Percentiles rank a stretch among this genome's conserved stretches.
These are phyloP conservation scores for Erythrocercus mccallii DNA, from an alignment of 2,113 vertebrate genomes.

Conservation along the genomic window DNA sequence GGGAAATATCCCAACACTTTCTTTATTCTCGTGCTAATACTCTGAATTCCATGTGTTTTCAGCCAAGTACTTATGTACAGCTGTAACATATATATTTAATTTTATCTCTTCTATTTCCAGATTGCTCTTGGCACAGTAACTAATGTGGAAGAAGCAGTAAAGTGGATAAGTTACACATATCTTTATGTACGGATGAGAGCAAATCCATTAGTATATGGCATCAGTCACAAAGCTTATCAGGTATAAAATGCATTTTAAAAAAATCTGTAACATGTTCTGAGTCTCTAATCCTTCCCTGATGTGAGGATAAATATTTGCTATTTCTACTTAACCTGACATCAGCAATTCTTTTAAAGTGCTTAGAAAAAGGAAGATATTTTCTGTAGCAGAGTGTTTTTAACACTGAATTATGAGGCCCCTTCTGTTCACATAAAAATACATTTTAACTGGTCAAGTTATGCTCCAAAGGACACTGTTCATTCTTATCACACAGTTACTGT, in stretches of 20 bases:
- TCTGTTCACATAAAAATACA: neutral
- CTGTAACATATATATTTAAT: conserved; percentile 42
- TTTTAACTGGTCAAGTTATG: neutral
- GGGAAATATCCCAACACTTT: neutral
- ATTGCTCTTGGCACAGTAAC: conserved; percentile 94
- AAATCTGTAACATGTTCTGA: conserved; percentile 36
- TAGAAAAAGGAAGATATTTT: conserved; percentile 48
- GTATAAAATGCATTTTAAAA: conserved; percentile 74
- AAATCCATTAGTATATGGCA: conserved; percentile 95
- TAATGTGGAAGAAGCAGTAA: conserved; percentile 97
- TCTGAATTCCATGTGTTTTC: neutral
- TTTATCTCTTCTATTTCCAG: conserved; percentile 72
- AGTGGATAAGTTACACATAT: conserved; percentile 98
- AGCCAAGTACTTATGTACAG: neutral
- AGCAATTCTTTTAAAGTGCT: conserved; percentile 62
- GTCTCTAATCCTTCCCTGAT: conserved; percentile 71
- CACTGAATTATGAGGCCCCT: conserved; percentile 36
- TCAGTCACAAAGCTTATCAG: conserved; percentile 95
- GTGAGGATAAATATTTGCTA: conserved; percentile 76
- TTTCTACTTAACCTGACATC: conserved; percentile 60
- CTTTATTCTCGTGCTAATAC: neutral
- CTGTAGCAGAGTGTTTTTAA: conserved; percentile 18
- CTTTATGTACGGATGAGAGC: conserved; percentile 98
- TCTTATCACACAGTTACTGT: neutral
- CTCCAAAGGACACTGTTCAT: neutral